These are phyloP conservation scores for Hyles euphorbiae DNA, from an alignment of 1,140 invertebrate genomes.

Conservation along the genomic window DNA sequence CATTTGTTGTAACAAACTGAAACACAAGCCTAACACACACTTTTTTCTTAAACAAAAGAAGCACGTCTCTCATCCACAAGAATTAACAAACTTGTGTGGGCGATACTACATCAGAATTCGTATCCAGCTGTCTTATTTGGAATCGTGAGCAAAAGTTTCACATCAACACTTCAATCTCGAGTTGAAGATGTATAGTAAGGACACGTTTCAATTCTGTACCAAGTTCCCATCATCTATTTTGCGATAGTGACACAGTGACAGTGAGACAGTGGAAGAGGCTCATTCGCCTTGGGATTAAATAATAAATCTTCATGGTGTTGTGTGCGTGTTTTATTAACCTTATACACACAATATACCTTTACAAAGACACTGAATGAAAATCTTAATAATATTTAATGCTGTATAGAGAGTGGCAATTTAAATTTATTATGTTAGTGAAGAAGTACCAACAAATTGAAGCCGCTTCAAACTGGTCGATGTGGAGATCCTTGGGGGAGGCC, in stretches of 20 bases:
- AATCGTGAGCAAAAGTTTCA: slow-evolving; percentile 15
- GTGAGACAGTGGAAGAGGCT: neutral
- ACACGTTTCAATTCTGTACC: neutral
- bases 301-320: neutral
- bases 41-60: no score
- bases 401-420: no score
- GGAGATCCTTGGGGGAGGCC: no score
- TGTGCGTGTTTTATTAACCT: no score
- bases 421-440: no score
- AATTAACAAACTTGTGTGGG: neutral
- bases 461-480: no score
- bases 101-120: slow-evolving; percentile 6
- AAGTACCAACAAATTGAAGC: no score
- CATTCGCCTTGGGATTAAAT: neutral
- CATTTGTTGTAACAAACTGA: no score
- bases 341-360: no score
- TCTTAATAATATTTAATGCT: no score
- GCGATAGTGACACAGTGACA: neutral
- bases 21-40: no score
- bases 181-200: slow-evolving; percentile 1
- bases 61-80: neutral
- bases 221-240: neutral
- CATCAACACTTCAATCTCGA: slow-evolving; percentile 21
- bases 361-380: no score
- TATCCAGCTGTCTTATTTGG: slow-evolving; percentile 5